These are phyloP conservation scores for Caiman crocodilus DNA, from an alignment of 2,797 vertebrate species.

Conservation along the genomic window DNA sequence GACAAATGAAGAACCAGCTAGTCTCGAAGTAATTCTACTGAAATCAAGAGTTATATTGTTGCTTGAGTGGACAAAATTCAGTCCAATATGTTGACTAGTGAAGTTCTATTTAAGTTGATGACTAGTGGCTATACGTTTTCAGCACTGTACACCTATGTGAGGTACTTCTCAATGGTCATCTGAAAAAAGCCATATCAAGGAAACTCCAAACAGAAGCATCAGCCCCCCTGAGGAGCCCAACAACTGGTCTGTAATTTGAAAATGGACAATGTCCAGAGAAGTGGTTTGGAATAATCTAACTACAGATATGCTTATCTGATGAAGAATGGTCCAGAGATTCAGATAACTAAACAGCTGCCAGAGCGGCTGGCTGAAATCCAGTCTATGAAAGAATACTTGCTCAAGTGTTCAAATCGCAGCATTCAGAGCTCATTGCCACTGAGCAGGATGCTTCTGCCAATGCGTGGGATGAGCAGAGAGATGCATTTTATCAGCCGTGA, in stretches of 20 bases:
- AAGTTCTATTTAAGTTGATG: not conserved
- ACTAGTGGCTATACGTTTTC: not conserved
- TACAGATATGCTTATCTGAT: not conserved
- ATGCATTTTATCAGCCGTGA: constrained; percentile 1
- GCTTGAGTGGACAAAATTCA: not conserved
- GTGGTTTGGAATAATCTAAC: not conserved
- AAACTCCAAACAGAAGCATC: not conserved
- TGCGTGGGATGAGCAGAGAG: not conserved
- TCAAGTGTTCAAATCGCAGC: not conserved
- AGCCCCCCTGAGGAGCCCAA: not conserved
- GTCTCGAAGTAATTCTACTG: not conserved
- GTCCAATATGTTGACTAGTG: not conserved
- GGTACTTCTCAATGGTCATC: not conserved
- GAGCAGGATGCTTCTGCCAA: not conserved
- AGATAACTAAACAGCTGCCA: not conserved
- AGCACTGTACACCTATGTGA: not conserved
- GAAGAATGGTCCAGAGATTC: not conserved
- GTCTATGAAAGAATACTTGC: not conserved
- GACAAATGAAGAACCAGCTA: not conserved
- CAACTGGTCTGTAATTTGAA: not conserved
- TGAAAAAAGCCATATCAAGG: not conserved
- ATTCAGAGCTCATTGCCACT: not conserved
- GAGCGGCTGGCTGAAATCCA: not conserved
- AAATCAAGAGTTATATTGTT: not conserved
- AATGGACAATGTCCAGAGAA: not conserved